Conservation (phyloP, 2,113 vertebrate genomes). For the Lipophrys pholis region DNA sequence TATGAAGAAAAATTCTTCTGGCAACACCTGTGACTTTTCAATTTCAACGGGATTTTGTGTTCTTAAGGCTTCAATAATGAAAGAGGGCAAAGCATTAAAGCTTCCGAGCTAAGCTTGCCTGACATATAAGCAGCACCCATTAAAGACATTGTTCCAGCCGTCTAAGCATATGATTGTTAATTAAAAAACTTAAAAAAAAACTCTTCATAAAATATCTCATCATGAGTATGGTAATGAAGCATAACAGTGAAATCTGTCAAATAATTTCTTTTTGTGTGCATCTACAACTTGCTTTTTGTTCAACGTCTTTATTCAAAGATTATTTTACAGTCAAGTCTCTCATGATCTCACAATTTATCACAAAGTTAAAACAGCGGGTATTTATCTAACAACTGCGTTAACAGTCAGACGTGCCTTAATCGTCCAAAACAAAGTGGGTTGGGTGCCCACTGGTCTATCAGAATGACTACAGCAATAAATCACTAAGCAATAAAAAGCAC, state of each 20-base stretch:
- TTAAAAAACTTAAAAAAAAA: not conserved
- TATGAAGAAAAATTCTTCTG: conserved; percentile 12
- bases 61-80: conserved; percentile 37
- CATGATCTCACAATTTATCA: too few species aligned
- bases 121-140: conserved; percentile 15
- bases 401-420: conserved; percentile 1
- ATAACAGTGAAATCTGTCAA: not conserved
- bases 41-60: conserved; percentile 42
- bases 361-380: too few species aligned
- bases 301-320: too few species aligned
- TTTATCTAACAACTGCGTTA: conserved; percentile 5
- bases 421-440: not conserved
- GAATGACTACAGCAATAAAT: too few species aligned
- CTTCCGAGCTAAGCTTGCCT: not conserved
- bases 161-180: conserved; percentile 11
- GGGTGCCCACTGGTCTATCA: not conserved
- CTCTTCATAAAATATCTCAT: not conserved
- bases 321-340: too few species aligned
- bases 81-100: conserved; percentile 6
- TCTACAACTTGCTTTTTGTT: too few species aligned
- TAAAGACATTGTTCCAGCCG: conserved; percentile 11
- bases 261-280: too few species aligned
- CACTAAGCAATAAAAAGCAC: too few species aligned
- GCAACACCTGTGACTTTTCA: not conserved
- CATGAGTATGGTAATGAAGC: not conserved